A percentile compares a stretch with the other conserved stretches of the same genome.
phyloP scores from a whole-genome alignment of 2,113 vertebrate species.

The Sigmodon hispidus region DNA sequence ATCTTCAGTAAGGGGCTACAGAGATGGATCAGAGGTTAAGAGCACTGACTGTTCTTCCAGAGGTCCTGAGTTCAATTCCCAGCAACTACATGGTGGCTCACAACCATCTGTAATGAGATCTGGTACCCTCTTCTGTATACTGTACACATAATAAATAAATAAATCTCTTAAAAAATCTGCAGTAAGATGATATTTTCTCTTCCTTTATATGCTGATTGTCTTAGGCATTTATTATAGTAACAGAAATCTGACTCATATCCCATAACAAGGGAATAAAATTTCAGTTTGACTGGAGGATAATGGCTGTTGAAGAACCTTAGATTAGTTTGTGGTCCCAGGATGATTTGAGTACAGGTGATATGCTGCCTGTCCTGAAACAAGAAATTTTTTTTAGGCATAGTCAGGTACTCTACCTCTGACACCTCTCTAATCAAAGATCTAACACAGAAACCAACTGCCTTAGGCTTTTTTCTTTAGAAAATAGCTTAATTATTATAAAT shows the following conservation, averaged over 20 bases:
- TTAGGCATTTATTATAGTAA: neutral
- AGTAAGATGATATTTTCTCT: neutral
- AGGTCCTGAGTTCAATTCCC: too few relatives aligned
- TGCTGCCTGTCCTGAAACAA: slow-evolving; percentile 6
- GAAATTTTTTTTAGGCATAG: slow-evolving; percentile 12
- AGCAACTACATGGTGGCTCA: too few relatives aligned
- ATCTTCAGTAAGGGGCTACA: neutral
- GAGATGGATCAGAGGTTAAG: too few relatives aligned
- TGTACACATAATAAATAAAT: too few relatives aligned
- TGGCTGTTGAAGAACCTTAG: neutral
- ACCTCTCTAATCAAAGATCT: neutral
- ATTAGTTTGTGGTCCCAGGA: neutral
- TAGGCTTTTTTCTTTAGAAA: slow-evolving; percentile 26
- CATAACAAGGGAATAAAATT: slow-evolving; percentile 8
- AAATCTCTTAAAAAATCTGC: neutral
- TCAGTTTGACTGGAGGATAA: neutral
- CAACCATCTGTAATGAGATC: too few relatives aligned
- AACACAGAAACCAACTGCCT: neutral
- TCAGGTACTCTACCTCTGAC: neutral
- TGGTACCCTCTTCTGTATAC: too few relatives aligned
- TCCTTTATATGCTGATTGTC: neutral
- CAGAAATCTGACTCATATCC: neutral
- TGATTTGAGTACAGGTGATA: neutral
- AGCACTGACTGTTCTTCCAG: too few relatives aligned
- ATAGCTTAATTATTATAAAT: slow-evolving; percentile 28